Evolutionary conservation across 2,797 vertebrate genomes (phyloP).

Genomic region (Pelobates cultripes): DNA sequence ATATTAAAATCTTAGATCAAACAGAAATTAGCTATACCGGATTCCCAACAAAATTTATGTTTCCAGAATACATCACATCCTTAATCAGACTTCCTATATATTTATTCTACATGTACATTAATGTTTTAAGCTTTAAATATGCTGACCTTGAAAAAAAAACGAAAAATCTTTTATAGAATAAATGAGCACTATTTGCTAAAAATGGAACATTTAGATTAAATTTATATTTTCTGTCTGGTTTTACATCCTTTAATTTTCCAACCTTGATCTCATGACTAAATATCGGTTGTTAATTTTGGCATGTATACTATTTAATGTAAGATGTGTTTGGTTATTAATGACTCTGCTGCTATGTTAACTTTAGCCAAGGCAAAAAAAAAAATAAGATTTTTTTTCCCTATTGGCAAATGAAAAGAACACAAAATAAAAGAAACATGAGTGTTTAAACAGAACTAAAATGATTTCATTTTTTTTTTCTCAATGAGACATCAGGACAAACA

Average conservation of each 20-base stretch:
- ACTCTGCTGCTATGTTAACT: constrained; percentile 27
- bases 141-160: constrained; percentile 30
- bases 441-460: not conserved
- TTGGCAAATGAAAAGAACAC: not conserved
- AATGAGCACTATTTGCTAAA: constrained; percentile 31
- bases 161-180: not conserved
- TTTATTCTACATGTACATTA: constrained; percentile 18
- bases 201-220: constrained; percentile 45
- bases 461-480: not conserved
- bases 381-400: constrained; percentile 37
- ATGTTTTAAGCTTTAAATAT: constrained; percentile 30
- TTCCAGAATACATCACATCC: constrained; percentile 1
- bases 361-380: constrained; percentile 15
- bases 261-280: constrained; percentile 53
- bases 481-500: not conserved
- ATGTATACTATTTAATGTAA: constrained; percentile 2
- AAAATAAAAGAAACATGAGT: constrained; percentile 1
- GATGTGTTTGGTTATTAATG: constrained; percentile 31
- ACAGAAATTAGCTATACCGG: too few relatives aligned
- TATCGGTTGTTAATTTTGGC: constrained; percentile 52
- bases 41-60: too few relatives aligned
- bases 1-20: too few relatives aligned
- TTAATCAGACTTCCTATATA: not conserved
- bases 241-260: constrained; percentile 50
- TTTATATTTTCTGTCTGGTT: constrained; percentile 25